phyloP scores from a whole-genome alignment of 2,888 invertebrate species.

The Metopia argyrocephala region DNA sequence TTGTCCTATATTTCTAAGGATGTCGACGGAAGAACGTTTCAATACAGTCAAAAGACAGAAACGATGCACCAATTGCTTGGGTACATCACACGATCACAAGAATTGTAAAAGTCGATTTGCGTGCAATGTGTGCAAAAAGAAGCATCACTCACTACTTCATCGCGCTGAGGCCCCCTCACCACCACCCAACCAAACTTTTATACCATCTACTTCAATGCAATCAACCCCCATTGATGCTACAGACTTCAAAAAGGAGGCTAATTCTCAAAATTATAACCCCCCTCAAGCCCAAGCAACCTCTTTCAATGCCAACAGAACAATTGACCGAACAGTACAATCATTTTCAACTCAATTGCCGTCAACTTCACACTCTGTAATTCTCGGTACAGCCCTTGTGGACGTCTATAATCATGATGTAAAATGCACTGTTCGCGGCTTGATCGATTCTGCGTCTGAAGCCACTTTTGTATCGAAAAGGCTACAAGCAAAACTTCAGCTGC shows the following conservation, averaged over 20 bases:
- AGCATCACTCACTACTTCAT: not conserved
- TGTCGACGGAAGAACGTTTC: not conserved
- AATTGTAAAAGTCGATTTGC: too few species aligned
- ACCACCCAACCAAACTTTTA: not conserved
- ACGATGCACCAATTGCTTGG: not conserved
- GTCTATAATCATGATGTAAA: not conserved
- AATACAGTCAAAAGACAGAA: not conserved
- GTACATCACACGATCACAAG: not conserved
- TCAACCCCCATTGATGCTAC: not conserved
- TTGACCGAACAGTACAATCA: too few species aligned
- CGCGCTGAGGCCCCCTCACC: not conserved
- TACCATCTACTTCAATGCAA: not conserved
- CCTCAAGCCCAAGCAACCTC: not conserved
- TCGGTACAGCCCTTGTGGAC: not conserved
- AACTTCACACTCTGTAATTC: not conserved
- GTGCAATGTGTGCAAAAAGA: not conserved
- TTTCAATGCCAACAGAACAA: too few species aligned
- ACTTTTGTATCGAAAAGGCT: not conserved
- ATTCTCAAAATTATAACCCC: too few species aligned
- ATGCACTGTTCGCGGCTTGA: not conserved
- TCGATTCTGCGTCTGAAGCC: not conserved
- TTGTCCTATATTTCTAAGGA: not conserved
- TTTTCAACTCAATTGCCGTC: not conserved
- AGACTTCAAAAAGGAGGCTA: not conserved
- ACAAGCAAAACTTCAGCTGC: not conserved